phyloP scores from a whole-genome alignment of 64 coral and sea anemone species.

The Dendronephthya gigantea region DNA sequence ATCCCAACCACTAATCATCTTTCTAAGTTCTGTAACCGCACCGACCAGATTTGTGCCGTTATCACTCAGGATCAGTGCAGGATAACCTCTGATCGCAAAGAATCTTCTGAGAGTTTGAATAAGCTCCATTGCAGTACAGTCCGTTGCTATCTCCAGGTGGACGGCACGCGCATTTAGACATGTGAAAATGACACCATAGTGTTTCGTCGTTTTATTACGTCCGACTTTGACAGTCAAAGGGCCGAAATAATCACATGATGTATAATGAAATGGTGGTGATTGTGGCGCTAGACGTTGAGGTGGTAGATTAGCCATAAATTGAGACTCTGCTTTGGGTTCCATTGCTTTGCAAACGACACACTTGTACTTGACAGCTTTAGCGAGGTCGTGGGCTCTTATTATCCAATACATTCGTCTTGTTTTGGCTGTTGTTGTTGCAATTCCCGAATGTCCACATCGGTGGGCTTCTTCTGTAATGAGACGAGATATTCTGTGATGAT shows the following conservation, averaged over 20 bases:
- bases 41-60: neutral
- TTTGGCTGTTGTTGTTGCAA: neutral
- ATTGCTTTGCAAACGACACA: neutral
- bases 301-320: neutral
- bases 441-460: neutral
- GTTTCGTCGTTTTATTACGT: neutral
- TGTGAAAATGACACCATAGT: neutral
- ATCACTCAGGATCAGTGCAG: neutral
- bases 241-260: neutral
- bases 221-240: neutral
- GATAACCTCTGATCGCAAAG: neutral
- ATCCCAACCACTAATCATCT: neutral
- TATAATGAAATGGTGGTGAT: neutral
- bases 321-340: neutral
- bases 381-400: neutral
- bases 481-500: too few species aligned
- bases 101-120: neutral
- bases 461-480: too few species aligned
- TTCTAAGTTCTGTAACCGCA: neutral
- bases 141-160: neutral
- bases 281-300: neutral
- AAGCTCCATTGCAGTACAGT: neutral
- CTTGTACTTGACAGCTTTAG: neutral
- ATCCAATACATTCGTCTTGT: neutral
- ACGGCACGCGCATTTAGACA: neutral